Evolutionary conservation across 1,140 invertebrate species (phyloP).

Genomic region (Bathynomus jamesi): DNA sequence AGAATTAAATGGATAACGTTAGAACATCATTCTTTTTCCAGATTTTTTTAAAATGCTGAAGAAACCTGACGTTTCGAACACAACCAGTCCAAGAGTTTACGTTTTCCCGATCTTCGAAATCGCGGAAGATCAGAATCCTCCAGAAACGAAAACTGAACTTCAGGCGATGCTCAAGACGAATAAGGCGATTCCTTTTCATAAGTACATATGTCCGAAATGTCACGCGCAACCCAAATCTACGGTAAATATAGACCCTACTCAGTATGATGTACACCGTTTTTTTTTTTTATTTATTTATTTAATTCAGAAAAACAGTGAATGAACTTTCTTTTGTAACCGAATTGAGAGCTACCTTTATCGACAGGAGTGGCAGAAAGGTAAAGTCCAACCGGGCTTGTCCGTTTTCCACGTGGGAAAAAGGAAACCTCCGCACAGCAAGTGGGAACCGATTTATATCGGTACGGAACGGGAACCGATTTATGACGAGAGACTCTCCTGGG

Average conservation of each 20-base stretch:
- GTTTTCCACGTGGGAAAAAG: slow-evolving; percentile 35
- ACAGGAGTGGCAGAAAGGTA: slow-evolving; percentile 24
- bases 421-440: slow-evolving; percentile 51
- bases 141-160: slow-evolving; percentile 64
- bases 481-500: slow-evolving; percentile 69
- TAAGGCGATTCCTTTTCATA: slow-evolving; percentile 81
- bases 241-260: slow-evolving; percentile 42
- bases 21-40: no score
- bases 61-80: slow-evolving; percentile 28
- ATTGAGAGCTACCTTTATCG: neutral
- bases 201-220: slow-evolving; percentile 76
- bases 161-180: slow-evolving; percentile 63
- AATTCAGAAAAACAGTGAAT: no score
- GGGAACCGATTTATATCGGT: slow-evolving; percentile 77
- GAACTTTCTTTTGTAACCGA: no score
- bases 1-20: no score
- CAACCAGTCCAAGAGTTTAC: slow-evolving; percentile 60
- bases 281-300: no score
- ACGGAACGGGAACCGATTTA: slow-evolving; percentile 69
- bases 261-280: neutral
- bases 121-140: slow-evolving; percentile 58
- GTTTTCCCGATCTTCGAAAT: slow-evolving; percentile 77
- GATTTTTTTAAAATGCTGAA: slow-evolving; percentile 35
- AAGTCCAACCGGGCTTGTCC: slow-evolving; percentile 20
- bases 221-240: slow-evolving; percentile 77